phyloP scores from a whole-genome alignment of 2,113 vertebrate species.

The Chaetops frenatus region DNA sequence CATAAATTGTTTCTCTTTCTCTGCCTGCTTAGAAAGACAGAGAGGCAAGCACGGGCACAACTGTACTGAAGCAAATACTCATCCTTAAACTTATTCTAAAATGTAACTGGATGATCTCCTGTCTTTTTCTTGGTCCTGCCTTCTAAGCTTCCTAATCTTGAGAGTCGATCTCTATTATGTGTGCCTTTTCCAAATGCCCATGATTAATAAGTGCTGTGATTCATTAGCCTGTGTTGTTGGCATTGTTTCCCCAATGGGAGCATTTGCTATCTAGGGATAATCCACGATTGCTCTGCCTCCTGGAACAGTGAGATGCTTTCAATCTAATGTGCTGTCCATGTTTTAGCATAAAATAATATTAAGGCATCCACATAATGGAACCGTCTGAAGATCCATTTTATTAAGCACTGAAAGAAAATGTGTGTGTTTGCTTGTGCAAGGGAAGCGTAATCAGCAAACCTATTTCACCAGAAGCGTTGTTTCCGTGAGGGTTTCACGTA shows the following conservation, averaged over 20 bases:
- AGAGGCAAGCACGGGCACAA: background rate
- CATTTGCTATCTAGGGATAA: slow-evolving; percentile 36
- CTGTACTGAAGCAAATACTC: background rate
- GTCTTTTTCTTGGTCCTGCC: background rate
- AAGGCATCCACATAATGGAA: slow-evolving; percentile 58
- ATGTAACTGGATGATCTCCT: background rate
- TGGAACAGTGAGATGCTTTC: slow-evolving; percentile 53
- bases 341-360: slow-evolving; percentile 67
- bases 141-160: background rate
- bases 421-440: background rate
- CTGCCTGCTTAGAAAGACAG: background rate
- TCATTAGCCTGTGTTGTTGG: slow-evolving; percentile 44
- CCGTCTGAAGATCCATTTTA: slow-evolving; percentile 46
- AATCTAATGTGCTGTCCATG: slow-evolving; percentile 19
- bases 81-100: background rate
- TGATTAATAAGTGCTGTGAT: slow-evolving; percentile 45
- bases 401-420: slow-evolving; percentile 43
- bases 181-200: background rate
- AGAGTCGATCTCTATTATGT: background rate
- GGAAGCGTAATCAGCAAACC: background rate
- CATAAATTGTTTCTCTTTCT: background rate
- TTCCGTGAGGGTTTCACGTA: accelerated
- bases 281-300: slow-evolving; percentile 36
- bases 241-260: slow-evolving; percentile 43
- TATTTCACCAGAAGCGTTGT: background rate